Base-by-base conservation (phyloP, 2,888 invertebrate species). In the Autographa pulchrina region DNA sequence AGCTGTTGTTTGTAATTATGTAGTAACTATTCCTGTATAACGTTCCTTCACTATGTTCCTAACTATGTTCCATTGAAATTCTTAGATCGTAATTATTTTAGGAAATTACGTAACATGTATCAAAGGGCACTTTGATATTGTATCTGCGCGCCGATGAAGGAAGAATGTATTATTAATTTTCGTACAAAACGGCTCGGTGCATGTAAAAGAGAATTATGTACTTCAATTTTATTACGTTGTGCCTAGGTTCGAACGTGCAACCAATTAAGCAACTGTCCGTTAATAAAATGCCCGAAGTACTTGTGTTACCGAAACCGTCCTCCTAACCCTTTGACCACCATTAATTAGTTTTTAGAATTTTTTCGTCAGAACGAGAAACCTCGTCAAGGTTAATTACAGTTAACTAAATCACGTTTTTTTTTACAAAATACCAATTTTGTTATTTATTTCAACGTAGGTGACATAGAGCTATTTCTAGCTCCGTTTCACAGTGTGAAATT, bases 281-380 rank as follows among this genome's bases (percentile, higher is more conserved):
- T 77, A 80, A 89, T 90, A 89, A 89, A 88, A 83, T 88, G 80
- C 85, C 88, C 91, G 88, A 92, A 92, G 90, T 91, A 89, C 76
- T 88, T 88, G 84, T 78, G 85, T 83, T 83, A 70, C 71, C 79
- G 83, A 85, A 86, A 81, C 81, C 78, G 31, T 68, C 72, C 67
- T 59, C 67, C 31, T 32, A 82, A 87, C 83, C 87, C 91, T 92
- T 93, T 93, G 91, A 92, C 80, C 77, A 79, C 78, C 88, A 88
- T 91, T 93, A 93, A 93, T 93, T 92, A 90, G 88, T 86, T 91
- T 92, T 80, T 77, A 78, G 73, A 80, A 79, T 82, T 76, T n/a
- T 76, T 77, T 72, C 68, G 70, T 68, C 59, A 62, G 78, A 79
- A 82, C 58, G 68, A 56, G 48, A 58, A 56, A 56, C 25, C 52